phyloP scores from a whole-genome alignment of 2,113 vertebrate genomes.

The Ochotona princeps region DNA sequence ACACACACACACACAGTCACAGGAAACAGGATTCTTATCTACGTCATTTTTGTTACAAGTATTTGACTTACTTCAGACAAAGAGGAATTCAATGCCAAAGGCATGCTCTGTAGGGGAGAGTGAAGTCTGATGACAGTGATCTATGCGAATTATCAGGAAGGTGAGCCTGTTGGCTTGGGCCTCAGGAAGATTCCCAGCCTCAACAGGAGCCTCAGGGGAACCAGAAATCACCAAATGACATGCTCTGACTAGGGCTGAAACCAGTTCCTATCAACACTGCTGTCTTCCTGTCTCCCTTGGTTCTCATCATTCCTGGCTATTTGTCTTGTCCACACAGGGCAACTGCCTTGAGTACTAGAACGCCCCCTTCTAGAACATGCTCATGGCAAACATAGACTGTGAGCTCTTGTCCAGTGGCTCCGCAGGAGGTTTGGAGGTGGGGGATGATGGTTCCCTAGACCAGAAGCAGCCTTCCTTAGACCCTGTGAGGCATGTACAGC shows the following conservation, averaged over 20 bases:
- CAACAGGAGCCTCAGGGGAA: not conserved
- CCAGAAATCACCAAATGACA: not conserved
- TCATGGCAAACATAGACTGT: not conserved
- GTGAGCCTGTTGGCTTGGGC: not conserved
- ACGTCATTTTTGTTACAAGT: not conserved
- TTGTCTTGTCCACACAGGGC: not conserved
- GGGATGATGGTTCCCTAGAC: not conserved
- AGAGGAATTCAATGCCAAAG: conserved; percentile 63
- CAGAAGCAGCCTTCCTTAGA: not conserved
- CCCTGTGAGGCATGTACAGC: not conserved
- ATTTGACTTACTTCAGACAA: conserved; percentile 33
- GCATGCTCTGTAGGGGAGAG: not conserved
- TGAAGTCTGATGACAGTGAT: not conserved
- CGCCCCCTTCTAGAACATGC: not conserved
- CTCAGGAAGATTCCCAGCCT: not conserved
- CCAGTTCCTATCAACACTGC: rapidly evolving
- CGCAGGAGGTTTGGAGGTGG: too few species aligned
- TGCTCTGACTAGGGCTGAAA: not conserved
- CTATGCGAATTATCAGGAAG: not conserved
- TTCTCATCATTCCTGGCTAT: not conserved
- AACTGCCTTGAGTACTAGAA: rapidly evolving
- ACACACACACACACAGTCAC: not conserved
- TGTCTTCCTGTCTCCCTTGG: not conserved
- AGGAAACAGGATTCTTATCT: conserved; percentile 2
- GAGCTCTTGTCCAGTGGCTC: not conserved